These are phyloP conservation scores for Planococcus citri DNA, from an alignment of 1,140 invertebrate species.

Conservation along the genomic window DNA sequence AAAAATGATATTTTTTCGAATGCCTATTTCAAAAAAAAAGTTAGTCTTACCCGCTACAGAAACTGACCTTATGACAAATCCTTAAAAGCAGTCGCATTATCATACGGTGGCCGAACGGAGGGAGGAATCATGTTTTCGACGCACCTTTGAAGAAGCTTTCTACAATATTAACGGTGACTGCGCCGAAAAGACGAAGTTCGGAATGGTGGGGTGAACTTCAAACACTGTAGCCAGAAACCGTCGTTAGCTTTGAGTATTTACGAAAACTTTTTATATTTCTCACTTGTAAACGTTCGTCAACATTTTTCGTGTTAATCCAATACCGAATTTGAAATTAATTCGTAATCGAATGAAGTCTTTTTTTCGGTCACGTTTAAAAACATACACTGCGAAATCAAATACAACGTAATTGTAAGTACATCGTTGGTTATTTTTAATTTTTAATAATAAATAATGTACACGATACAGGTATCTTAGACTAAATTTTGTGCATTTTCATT, in stretches of 20 bases:
- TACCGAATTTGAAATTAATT: background rate
- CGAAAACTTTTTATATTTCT: background rate
- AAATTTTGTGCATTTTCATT: too few relatives aligned
- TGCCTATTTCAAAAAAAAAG: too few relatives aligned
- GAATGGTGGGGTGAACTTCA: background rate
- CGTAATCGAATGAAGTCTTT: too few relatives aligned
- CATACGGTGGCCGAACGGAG: background rate
- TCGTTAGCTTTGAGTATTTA: conserved; percentile 5
- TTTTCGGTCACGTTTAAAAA: too few relatives aligned
- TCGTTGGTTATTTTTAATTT: too few relatives aligned
- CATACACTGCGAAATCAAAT: too few relatives aligned
- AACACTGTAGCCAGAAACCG: background rate
- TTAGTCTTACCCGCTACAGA: background rate
- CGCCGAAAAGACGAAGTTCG: background rate
- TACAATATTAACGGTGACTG: background rate
- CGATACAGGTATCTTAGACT: too few relatives aligned
- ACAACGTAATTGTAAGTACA: too few relatives aligned
- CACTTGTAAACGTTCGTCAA: background rate
- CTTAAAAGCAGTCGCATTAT: background rate
- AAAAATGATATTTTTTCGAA: too few relatives aligned
- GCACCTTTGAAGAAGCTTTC: conserved; percentile 6
- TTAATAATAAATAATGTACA: too few relatives aligned
- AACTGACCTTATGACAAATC: background rate
- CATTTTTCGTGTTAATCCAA: background rate
- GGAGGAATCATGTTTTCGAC: background rate